Evolutionary conservation across 2,797 vertebrate genomes (phyloP), one percentile per base, ranked within the genome.

Genomic region (Heteromormyrus szaboi): DNA sequence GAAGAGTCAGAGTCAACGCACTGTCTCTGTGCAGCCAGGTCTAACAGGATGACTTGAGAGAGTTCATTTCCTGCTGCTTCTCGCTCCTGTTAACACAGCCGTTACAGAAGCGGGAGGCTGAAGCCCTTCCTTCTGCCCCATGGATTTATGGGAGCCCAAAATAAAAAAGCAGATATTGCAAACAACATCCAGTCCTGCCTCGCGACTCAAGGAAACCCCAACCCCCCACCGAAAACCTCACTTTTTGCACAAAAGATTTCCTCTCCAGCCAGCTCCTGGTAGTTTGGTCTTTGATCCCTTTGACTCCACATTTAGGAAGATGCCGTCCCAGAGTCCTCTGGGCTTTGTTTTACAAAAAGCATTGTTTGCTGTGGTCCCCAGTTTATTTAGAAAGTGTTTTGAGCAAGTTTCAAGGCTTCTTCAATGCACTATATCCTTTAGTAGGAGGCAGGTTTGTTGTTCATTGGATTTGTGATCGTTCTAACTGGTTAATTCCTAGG

Each of bases 51-150:
- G 54, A 62, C 56, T 41, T 84, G 46, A 89, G 44, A 14, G 44
- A 14, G 37, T 44, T 25, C 62, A 41, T 79, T 89, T 89, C 88
- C 85, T 86, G 88, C 62, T 46, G 50, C 22, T 48, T 46, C 5
- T 25, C 22, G 88, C 33, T 86, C 53, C 59, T 72, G 84, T 89
- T 85, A 89, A 86, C 84, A 89, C 48, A 56, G 83, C 17, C 22
- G 11, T 17, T 50, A 48, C 22, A 65, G 48, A 83, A 85, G 79
- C 2, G 11, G 9, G 81, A 29, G 44, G 19, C 44, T 51, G 48
- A 89, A n/a, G 59, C 29, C 84, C 83, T 72, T 65, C 59, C 33
- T 44, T 50, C 83, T 68, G 25, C 41, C 41, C 88, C 76, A 85
- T 48, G 59, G 83, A 84, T 46, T 53, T 68, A 33, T 50, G 88